A percentile compares a stretch with the other conserved stretches of the same genome.
These are phyloP conservation scores for Chymomyza caudatula DNA, from an alignment of 2,888 invertebrate genomes.

Conservation along the genomic window DNA sequence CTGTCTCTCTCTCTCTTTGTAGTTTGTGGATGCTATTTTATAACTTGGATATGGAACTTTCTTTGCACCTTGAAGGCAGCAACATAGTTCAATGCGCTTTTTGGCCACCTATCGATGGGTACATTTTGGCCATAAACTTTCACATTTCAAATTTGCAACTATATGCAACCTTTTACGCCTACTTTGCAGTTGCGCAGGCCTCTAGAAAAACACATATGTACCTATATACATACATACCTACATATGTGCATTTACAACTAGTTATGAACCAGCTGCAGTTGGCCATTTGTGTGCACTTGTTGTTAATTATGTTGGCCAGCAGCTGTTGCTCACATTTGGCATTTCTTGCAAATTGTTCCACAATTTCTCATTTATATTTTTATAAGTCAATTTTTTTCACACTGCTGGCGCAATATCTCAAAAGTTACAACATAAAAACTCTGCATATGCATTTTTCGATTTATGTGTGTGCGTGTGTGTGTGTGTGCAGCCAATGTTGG, in stretches of 20 bases:
- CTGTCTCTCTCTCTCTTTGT: neutral
- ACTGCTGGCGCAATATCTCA: neutral
- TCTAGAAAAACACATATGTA: neutral
- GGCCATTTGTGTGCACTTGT: neutral
- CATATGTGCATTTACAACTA: neutral
- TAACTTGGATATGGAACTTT: neutral
- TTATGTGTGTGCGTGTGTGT: neutral
- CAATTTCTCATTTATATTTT: neutral
- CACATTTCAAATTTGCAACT: neutral
- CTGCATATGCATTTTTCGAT: neutral
- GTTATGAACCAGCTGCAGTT: neutral
- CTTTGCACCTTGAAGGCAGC: slow-evolving; percentile 3
- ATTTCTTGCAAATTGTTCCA: neutral
- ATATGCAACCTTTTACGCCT: slow-evolving; percentile 59
- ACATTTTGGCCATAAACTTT: neutral
- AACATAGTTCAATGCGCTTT: slow-evolving; percentile 66
- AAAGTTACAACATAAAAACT: neutral
- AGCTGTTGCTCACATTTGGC: neutral
- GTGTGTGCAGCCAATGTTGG: neutral
- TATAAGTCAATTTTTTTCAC: neutral
- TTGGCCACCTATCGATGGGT: neutral
- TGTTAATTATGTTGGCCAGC: slow-evolving; percentile 38
- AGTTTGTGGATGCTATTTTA: neutral
- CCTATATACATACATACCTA: neutral
- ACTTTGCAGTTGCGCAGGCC: slow-evolving; percentile 20